Evolutionary conservation across 2,888 invertebrate genomes (phyloP), one percentile per base, ranked within the genome.

Genomic region (Drosophila anomelani): DNA sequence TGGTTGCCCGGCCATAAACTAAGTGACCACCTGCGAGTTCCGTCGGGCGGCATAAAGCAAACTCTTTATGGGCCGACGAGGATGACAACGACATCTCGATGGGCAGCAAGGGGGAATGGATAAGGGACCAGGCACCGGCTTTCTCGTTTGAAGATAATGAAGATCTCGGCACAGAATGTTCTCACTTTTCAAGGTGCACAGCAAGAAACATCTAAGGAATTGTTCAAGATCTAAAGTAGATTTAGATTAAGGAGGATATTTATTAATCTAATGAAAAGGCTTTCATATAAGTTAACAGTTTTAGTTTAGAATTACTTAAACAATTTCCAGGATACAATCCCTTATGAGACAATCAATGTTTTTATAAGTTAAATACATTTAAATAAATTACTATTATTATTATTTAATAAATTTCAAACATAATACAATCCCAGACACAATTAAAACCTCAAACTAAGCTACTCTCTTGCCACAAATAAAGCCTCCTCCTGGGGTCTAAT

Each of bases 81-180:
- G 64, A 56, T 51, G 59, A 59, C 78, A 67, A 49, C 43, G 79
- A 67, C 53, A 55, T 44, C 54, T 43, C 39, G 63, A 66, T 66
- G 67, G 67, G 67, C 36, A 29, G 29, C 7, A 29, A 4, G 29
- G 29, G 29, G 29, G 8, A 29, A 1, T 7, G 34, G 49, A 32
- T 32, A 23, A 17, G 12, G 17, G 32, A 13, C 66, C 23, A 15
- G 12, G 6, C 5, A 54, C 13, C 43, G 64, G 44, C 54, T 20
- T 75, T 53, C 56, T 64, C 54, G 63, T 84, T 80, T 85, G 85
- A 80, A 72, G 85, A 85, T 80, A 79, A 85, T 80, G 62, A 80
- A 80, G 85, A 82, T 79, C 66, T 84, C 49, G n/a, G 67, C 51
- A 1, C 63, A 70, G 69, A 85, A 85, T 73, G 70, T 82, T 73